A percentile compares a stretch with the other conserved stretches of the same genome.
These are phyloP conservation scores for Dromococcyx pavoninus DNA, from an alignment of 2,797 vertebrate species.

Conservation along the genomic window DNA sequence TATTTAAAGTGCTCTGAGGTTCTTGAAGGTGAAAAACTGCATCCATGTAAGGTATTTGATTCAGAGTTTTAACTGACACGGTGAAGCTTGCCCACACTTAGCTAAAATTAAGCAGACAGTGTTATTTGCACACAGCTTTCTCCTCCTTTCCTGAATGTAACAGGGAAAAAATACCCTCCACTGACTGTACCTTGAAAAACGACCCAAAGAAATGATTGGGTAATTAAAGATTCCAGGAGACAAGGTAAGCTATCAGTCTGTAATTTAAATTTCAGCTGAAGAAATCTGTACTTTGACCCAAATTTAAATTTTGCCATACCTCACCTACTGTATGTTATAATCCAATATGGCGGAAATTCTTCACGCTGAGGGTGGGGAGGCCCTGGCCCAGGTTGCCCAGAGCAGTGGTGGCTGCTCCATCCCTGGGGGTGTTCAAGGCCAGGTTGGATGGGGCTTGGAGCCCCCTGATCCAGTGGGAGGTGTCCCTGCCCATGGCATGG, in stretches of 20 bases:
- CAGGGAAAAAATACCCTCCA: neutral
- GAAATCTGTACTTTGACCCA: neutral
- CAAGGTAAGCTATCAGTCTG: neutral
- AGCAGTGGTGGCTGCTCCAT: too few relatives aligned
- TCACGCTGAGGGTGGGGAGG: too few relatives aligned
- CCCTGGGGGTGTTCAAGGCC: too few relatives aligned
- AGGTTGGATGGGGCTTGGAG: too few relatives aligned
- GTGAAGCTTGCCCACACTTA: neutral
- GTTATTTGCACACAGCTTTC: neutral
- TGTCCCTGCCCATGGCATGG: too few relatives aligned
- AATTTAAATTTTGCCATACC: neutral
- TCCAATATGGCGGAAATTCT: neutral
- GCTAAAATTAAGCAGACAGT: neutral
- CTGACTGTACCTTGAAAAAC: neutral
- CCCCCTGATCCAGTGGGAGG: too few relatives aligned
- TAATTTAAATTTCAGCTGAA: neutral
- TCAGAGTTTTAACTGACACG: neutral
- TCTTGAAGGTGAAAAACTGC: neutral
- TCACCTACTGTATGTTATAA: neutral
- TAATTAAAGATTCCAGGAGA: neutral
- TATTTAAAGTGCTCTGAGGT: conserved; percentile 7
- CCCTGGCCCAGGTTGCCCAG: too few relatives aligned
- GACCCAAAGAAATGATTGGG: neutral
- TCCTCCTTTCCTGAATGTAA: neutral
- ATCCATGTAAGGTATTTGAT: neutral